A percentile compares a stretch with the other conserved stretches of the same genome.
These are phyloP conservation scores for Tromatobia lineatoria DNA, from an alignment of 2,888 invertebrate species.

Conservation along the genomic window DNA sequence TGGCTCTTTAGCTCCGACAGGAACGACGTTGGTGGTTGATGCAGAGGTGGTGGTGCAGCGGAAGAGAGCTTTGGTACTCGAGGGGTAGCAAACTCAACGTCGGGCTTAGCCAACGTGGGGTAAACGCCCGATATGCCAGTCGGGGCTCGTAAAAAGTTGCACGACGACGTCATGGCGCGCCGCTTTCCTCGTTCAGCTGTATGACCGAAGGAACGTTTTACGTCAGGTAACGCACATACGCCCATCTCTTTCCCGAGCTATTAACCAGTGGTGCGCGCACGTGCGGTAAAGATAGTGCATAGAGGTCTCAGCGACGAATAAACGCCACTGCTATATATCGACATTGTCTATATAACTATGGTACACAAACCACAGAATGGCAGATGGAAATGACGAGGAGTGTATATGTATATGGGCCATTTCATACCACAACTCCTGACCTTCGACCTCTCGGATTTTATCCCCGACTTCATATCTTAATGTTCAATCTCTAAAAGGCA, in stretches of 20 bases:
- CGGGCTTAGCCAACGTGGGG: conserved; percentile 26
- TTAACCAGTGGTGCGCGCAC: conserved; percentile 5
- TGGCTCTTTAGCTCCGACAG: conserved; percentile 71
- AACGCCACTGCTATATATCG: conserved; percentile 2
- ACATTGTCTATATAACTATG: not conserved
- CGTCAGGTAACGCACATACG: conserved; percentile 11
- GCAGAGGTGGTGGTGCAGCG: conserved; percentile 43
- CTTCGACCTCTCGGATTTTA: no score
- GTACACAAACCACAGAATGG: conserved; percentile 16
- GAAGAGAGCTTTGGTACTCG: conserved; percentile 37
- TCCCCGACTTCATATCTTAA: no score
- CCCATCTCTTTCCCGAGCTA: conserved; percentile 29
- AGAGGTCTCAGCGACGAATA: conserved; percentile 27
- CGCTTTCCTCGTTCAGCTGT: not conserved
- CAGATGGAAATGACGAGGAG: conserved; percentile 10
- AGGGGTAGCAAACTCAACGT: conserved; percentile 34
- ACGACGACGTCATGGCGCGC: conserved; percentile 60
- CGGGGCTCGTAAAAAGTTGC: conserved; percentile 62
- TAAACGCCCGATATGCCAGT: conserved; percentile 56
- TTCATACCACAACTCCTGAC: no score
- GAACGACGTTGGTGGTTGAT: conserved; percentile 39
- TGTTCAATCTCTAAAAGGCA: no score
- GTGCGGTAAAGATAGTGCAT: conserved; percentile 26
- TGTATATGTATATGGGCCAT: no score
- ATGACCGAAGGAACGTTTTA: conserved; percentile 31